Conservation (phyloP, 2,888 invertebrate genomes). For the Hedya salicella region DNA sequence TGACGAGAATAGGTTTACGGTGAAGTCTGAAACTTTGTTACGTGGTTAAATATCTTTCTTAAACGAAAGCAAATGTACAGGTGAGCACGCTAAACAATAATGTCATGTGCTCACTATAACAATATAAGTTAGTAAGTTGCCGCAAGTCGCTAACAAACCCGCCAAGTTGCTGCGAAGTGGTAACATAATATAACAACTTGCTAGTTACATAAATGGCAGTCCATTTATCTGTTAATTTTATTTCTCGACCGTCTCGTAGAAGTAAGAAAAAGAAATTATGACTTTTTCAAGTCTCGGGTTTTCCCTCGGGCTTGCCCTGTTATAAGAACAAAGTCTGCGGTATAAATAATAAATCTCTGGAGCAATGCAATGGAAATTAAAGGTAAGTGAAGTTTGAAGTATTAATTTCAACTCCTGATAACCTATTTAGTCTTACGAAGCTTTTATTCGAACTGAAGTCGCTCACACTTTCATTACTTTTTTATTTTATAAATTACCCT, state of each 20-base stretch:
- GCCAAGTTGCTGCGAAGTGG: conserved; percentile 48
- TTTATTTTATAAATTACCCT: too few species aligned
- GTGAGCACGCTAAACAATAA: not conserved
- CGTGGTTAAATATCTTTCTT: too few species aligned
- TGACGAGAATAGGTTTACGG: too few species aligned
- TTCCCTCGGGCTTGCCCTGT: conserved; percentile 12
- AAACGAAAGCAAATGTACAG: not conserved
- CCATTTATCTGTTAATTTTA: conserved; percentile 54
- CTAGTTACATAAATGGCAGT: conserved; percentile 56
- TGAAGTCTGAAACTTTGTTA: too few species aligned
- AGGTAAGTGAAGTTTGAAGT: not conserved
- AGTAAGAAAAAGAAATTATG: conserved; percentile 47
- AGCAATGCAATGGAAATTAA: not conserved
- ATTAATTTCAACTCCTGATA: not conserved
- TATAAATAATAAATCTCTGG: conserved; percentile 17
- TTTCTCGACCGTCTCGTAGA: conserved; percentile 40
- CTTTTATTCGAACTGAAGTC: not conserved
- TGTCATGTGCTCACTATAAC: conserved; percentile 14
- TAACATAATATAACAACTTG: conserved; percentile 54
- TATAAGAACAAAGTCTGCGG: conserved; percentile 15
- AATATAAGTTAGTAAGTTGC: conserved; percentile 46
- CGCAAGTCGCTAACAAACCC: conserved; percentile 55
- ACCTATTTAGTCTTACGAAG: not conserved
- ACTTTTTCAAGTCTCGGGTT: conserved; percentile 42
- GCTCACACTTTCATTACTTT: not conserved